phyloP scores from a whole-genome alignment of 1,140 invertebrate genomes.

The Drosophila funebris region DNA sequence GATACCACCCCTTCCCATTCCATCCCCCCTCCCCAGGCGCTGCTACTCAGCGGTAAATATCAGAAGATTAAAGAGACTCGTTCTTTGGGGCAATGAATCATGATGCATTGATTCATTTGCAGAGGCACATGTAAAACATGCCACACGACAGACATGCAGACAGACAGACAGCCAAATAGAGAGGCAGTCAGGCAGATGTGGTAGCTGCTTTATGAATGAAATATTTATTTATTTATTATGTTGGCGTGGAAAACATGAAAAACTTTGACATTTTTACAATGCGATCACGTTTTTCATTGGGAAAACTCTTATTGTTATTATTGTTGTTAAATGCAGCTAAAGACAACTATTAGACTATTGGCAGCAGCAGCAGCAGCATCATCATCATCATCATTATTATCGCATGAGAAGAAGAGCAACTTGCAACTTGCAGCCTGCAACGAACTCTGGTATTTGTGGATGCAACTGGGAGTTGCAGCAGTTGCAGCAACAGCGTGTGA shows the following conservation, averaged over 20 bases:
- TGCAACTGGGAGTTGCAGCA: conserved; percentile 37
- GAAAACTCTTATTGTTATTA: conserved; percentile 22
- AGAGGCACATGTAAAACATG: conserved; percentile 26
- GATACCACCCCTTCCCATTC: too few relatives aligned
- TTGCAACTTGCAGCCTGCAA: conserved; percentile 28
- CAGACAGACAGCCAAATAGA: too few relatives aligned
- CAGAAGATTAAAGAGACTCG: conserved; percentile 2
- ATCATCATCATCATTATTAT: conserved; percentile 10
- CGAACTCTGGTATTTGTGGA: conserved; percentile 77
- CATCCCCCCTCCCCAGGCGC: too few relatives aligned
- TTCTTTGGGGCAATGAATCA: conserved; percentile 1
- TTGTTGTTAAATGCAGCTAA: conserved; percentile 24
- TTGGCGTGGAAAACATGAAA: neutral
- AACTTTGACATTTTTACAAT: conserved; percentile 34
- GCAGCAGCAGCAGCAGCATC: conserved; percentile 33
- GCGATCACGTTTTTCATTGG: conserved; percentile 48
- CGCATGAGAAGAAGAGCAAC: too few relatives aligned
- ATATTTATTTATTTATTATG: conserved; percentile 21
- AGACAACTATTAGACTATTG: conserved; percentile 43
- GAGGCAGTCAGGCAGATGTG: neutral
- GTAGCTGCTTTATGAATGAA: conserved; percentile 22
- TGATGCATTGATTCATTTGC: neutral
- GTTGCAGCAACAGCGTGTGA: conserved; percentile 64
- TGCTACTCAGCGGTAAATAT: neutral
- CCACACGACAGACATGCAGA: conserved; percentile 3